Evolutionary conservation across 2,113 vertebrate genomes (phyloP), one percentile per base, ranked within the genome.

Genomic region (Eulemur macaco): DNA sequence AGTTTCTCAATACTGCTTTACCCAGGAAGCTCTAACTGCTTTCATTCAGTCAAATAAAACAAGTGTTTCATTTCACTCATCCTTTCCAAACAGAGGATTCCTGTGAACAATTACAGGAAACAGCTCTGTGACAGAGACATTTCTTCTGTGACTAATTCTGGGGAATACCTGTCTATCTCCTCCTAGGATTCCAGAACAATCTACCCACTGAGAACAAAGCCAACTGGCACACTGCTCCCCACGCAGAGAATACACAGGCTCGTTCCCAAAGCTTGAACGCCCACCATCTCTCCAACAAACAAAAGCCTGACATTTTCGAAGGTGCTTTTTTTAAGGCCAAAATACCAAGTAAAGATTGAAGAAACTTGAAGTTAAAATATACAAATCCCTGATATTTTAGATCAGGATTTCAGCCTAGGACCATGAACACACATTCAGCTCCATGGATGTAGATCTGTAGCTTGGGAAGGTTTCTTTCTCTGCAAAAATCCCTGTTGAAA

Each of bases 281-380:
- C 82, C 66, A 11, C 77, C 34, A 29, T 6, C 29, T 81, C 66
- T 14, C 86, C 18, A 50, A 52, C 56, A 74, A 92, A 74, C 89
- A 89, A 66, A 81, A 80, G 37, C 50, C 89, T 95, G 94, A 77
- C 89, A 56, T 95, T 95, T 80, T 47, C 29, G 10, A 80, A 60
- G 60, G 15, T 0, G 1, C 83, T 81, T 77, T 56, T 47, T 34
- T 54, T 78, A 77, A 89, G 80, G 90, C 63, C 90, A 95, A 89
- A 84, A 74, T 45, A 56, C 74, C 0, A 0, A 94, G 69, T 34
- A 73, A 69, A 92, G 89, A 83, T 4, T 6, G 17, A 92, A 90
- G 69, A 39, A 86, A 63, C 64, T 5, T 80, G 39, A 77, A 10
- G 80, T 69, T 71, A 54, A 92, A 76, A 80, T 29, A 69, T 34